A percentile compares a stretch with the other conserved stretches of the same genome.
These are phyloP conservation scores for Porites lutea DNA, from an alignment of 64 coral and sea anemone genomes.

Conservation along the genomic window DNA sequence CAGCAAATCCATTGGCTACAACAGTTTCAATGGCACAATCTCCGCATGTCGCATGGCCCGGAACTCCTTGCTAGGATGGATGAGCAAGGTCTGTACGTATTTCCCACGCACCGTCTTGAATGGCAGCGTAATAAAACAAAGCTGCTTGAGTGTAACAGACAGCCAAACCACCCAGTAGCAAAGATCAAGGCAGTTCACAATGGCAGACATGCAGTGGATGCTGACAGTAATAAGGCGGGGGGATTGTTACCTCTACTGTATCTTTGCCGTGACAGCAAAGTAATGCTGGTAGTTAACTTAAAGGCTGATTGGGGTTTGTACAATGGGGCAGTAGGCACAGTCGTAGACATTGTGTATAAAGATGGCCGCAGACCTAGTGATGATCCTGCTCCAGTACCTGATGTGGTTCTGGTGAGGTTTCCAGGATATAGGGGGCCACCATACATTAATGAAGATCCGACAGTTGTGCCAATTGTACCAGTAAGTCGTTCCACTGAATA, in stretches of 20 bases:
- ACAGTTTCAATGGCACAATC: conserved; percentile 57
- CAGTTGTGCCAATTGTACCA: conserved; percentile 48
- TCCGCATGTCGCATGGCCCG: conserved; percentile 9
- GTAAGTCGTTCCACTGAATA: not conserved
- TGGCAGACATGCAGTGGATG: conserved; percentile 25
- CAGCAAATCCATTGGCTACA: conserved; percentile 51
- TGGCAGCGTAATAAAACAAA: conserved; percentile 41
- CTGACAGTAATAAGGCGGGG: conserved; percentile 29
- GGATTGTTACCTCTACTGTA: not conserved
- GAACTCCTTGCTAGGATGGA: conserved; percentile 53
- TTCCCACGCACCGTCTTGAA: conserved; percentile 40
- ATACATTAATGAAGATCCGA: conserved; percentile 8
- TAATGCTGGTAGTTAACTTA: conserved; percentile 44
- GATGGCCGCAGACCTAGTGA: not conserved
- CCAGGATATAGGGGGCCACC: conserved; percentile 40
- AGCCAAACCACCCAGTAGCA: conserved; percentile 42
- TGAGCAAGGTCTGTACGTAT: conserved; percentile 23
- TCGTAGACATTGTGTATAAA: conserved; percentile 29
- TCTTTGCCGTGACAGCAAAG: conserved; percentile 49
- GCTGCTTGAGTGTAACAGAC: conserved; percentile 26
- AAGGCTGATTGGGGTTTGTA: conserved; percentile 43
- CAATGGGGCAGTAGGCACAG: conserved; percentile 54
- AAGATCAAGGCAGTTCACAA: conserved; percentile 20
- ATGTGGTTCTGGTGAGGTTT: conserved; percentile 32
- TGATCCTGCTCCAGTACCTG: not conserved